A percentile compares a stretch with the other conserved stretches of the same genome.
phyloP scores from a whole-genome alignment of 2,797 vertebrate genomes.

The Malacoraja senta region DNA sequence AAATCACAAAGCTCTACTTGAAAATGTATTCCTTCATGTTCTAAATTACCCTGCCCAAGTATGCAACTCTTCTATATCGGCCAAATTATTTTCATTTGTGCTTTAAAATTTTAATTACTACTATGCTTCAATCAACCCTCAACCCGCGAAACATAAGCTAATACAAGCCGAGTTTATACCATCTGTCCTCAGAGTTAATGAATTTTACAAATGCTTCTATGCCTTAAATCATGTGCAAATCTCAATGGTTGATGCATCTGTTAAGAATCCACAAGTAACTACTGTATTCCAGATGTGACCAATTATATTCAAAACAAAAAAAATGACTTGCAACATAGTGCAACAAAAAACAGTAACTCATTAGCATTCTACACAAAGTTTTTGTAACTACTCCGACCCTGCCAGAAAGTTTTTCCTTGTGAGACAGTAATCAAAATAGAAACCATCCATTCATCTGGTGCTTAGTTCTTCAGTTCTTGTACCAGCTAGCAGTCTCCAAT shows the following conservation, averaged over 20 bases:
- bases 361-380: background rate
- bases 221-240: background rate
- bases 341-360: too few relatives aligned
- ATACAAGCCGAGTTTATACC: background rate
- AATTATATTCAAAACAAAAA: background rate
- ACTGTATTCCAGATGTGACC: background rate
- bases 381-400: background rate
- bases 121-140: background rate
- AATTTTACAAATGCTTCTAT: background rate
- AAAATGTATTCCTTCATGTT: background rate
- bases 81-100: too few relatives aligned
- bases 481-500: background rate
- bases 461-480: background rate
- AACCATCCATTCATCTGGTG: background rate
- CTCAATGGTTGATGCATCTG: background rate
- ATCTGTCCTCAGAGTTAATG: background rate
- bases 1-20: background rate
- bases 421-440: background rate
- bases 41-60: background rate
- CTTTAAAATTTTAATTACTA: too few relatives aligned
- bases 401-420: too few relatives aligned
- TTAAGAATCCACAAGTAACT: background rate
- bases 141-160: background rate
- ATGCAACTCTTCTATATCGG: too few relatives aligned
- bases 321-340: background rate